phyloP scores from a whole-genome alignment of 2,888 invertebrate species.

The Caenorhabditis zanzibari region DNA sequence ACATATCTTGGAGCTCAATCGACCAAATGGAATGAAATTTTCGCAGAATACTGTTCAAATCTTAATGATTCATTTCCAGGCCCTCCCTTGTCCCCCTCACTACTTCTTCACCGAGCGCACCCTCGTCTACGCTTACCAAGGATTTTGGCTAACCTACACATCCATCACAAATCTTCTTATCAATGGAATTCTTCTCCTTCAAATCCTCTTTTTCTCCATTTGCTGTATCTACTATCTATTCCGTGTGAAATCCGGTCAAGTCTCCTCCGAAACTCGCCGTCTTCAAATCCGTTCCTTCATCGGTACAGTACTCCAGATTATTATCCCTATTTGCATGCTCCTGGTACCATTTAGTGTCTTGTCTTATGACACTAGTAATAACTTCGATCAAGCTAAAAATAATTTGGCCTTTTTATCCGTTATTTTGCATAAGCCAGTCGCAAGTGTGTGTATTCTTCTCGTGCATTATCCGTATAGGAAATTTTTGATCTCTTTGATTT shows the following conservation, averaged over 20 bases:
- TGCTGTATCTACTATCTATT: neutral
- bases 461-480: neutral
- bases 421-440: neutral
- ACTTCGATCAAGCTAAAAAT: neutral
- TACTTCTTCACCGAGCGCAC: neutral
- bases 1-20: too few relatives aligned
- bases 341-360: neutral
- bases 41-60: too few relatives aligned
- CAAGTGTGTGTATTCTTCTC: neutral
- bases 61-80: neutral
- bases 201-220: neutral
- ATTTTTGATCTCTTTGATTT: neutral
- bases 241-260: neutral
- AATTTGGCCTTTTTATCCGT: neutral
- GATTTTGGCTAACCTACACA: neutral
- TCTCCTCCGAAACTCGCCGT: neutral
- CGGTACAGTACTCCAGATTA: neutral
- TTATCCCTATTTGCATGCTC: neutral
- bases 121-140: neutral
- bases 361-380: neutral
- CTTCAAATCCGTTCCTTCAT: neutral
- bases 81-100: neutral
- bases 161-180: neutral
- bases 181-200: neutral
- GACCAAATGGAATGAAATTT: too few relatives aligned